A percentile compares a stretch with the other conserved stretches of the same genome.
Evolutionary conservation across 1,140 invertebrate species (phyloP).

Genomic region (Zaprionus tsacasi): DNA sequence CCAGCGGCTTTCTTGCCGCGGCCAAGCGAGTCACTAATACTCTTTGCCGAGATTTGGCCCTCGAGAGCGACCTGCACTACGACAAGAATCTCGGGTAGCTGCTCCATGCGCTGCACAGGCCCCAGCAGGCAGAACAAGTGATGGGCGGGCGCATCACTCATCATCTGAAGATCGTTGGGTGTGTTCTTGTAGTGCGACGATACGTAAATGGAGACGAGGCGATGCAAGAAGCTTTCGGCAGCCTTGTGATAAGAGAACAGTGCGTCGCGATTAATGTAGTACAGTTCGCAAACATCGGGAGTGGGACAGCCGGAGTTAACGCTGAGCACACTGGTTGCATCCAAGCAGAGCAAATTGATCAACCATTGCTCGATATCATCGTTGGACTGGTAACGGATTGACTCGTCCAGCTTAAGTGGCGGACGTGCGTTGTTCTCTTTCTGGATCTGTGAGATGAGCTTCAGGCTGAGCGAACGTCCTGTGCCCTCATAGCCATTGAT

Average conservation of each 20-base stretch:
- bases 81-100: constrained; percentile 95
- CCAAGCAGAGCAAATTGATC: constrained; percentile 95
- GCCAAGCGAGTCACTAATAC: constrained; percentile 90
- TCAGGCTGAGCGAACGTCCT: constrained; percentile 97
- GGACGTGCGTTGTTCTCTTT: constrained; percentile 86
- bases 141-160: constrained; percentile 99
- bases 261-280: constrained; percentile 96
- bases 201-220: constrained; percentile 96
- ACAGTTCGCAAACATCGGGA: constrained; percentile 95
- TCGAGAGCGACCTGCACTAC: constrained; percentile 98
- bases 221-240: constrained; percentile 97
- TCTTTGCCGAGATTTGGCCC: constrained; percentile 94
- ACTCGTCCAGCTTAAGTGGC: constrained; percentile 92
- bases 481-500: constrained; percentile 99
- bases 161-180: constrained; percentile 99
- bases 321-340: constrained; percentile 89
- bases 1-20: constrained; percentile 96
- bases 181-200: constrained; percentile 99
- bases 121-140: constrained; percentile 98
- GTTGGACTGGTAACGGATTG: constrained; percentile 95
- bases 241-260: constrained; percentile 98
- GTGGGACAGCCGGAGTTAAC: constrained; percentile 92
- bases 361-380: constrained; percentile 97
- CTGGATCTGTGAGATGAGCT: constrained; percentile 95
- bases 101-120: constrained; percentile 89